Evolutionary conservation across 2,113 vertebrate genomes (phyloP), one percentile per base, ranked within the genome.

Genomic region (Helogale parvula): DNA sequence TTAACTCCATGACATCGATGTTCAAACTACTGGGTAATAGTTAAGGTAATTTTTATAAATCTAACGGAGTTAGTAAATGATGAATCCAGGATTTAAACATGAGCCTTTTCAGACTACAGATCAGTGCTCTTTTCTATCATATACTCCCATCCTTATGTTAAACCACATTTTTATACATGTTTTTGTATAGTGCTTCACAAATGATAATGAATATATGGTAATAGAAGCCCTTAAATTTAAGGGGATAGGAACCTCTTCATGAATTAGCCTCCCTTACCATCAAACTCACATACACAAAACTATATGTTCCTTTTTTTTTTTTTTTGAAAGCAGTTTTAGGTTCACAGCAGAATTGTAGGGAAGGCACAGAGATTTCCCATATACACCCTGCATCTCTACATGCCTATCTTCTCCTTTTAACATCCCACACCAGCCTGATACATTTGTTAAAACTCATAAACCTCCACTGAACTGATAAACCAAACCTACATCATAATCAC

Each of bases 1-100:
- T 69, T 88, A 93, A 79, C 33, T 33, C 21, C 45, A 35, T 96
- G 72, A 93, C 93, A 9, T 69, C 81, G 21, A 86, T 97, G 93
- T 54, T 81, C 68, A 93, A 27, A 60, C n/a, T 93, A 50, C 60
- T 96, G 93, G 63, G 9, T 91, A 35, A 71, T 93, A 38, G 52
- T 10, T 83, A 93, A 72, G 35, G 16, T 66, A 79, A 81, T 47
- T 86, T 94, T 25, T 71, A 47, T 2, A 80, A 41, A 16, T 15
- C 83, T 52, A 10, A 13, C 13, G 71, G 35, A 79, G 38, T 93
- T 47, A 93, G 35, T 90, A 96, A 82, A 77, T 54, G 33, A 45
- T 93, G 38, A 91, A 93, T 84, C 8, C 10, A 83, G 45, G 33
- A 93, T 96, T 95, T 88, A 41, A 93, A 80, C 72, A 47, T 38